Conservation (phyloP, 2,888 invertebrate species). For the Cephus runcator region DNA sequence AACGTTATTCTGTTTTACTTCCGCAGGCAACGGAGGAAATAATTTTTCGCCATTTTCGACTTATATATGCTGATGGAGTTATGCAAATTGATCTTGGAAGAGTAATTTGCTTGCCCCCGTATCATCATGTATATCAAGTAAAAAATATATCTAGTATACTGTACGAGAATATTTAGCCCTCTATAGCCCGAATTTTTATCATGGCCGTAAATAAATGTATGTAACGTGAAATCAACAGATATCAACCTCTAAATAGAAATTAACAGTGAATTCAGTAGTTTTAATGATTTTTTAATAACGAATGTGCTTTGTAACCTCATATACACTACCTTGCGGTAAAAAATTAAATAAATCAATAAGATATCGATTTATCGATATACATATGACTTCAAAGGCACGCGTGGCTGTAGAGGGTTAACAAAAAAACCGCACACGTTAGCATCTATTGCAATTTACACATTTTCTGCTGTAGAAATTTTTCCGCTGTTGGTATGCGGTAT, state of each 20-base stretch:
- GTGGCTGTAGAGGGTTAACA: too few species aligned
- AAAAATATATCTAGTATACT: neutral
- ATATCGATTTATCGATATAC: too few species aligned
- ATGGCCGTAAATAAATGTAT: too few species aligned
- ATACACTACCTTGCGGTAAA: too few species aligned
- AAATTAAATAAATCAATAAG: too few species aligned
- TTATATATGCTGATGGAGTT: conserved; percentile 14
- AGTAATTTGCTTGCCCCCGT: conserved; percentile 37
- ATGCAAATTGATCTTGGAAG: conserved; percentile 28
- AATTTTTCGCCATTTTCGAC: conserved; percentile 43
- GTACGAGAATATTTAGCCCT: neutral
- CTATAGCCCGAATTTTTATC: too few species aligned
- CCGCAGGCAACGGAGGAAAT: conserved; percentile 48
- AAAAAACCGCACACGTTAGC: neutral
- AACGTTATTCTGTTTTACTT: conserved; percentile 8
- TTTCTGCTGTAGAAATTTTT: neutral
- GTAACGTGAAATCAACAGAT: too few species aligned
- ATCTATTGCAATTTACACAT: neutral
- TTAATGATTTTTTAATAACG: too few species aligned
- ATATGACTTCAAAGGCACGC: too few species aligned
- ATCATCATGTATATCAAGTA: conserved; percentile 43
- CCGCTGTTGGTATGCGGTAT: neutral
- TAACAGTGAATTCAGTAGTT: too few species aligned
- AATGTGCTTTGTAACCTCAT: too few species aligned
- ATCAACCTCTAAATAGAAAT: too few species aligned